These are phyloP conservation scores for Plagodis pulveraria DNA, from an alignment of 2,888 invertebrate species.

Conservation along the genomic window DNA sequence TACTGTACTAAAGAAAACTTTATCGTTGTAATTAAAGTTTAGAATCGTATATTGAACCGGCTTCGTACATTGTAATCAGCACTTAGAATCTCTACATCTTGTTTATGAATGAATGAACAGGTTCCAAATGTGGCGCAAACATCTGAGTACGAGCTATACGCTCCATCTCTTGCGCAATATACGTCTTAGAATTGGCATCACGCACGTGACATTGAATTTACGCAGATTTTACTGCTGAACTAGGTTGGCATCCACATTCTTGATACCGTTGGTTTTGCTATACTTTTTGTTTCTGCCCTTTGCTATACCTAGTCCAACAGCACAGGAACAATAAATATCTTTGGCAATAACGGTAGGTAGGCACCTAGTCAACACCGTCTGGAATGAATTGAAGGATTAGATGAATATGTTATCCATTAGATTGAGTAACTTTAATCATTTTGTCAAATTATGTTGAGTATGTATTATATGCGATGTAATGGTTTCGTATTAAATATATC, in stretches of 20 bases:
- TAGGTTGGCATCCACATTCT: constrained; percentile 28
- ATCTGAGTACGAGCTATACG: constrained; percentile 32
- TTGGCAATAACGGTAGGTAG: not conserved
- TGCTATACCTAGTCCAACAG: not conserved
- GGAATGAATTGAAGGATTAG: too few species aligned
- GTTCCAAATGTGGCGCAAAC: constrained; percentile 28
- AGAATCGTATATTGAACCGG: not conserved
- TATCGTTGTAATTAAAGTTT: not conserved
- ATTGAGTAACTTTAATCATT: too few species aligned
- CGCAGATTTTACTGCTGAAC: constrained; percentile 45
- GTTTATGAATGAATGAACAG: constrained; percentile 27
- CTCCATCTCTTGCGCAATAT: constrained; percentile 48
- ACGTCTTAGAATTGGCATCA: constrained; percentile 51
- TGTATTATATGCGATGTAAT: too few species aligned
- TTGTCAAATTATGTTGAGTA: too few species aligned
- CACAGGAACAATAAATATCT: too few species aligned
- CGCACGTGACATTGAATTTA: constrained; percentile 55
- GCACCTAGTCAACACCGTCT: too few species aligned
- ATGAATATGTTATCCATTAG: too few species aligned
- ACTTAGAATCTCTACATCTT: constrained; percentile 14
- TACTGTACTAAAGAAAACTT: not conserved
- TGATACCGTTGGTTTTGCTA: not conserved
- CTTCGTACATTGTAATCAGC: constrained; percentile 11
- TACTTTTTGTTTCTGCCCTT: too few species aligned
- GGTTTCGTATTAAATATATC: too few species aligned